Percentiles rank a stretch among this genome's conserved stretches.
Conservation (phyloP, 2,888 invertebrate genomes). For the Cephus spinipes region DNA sequence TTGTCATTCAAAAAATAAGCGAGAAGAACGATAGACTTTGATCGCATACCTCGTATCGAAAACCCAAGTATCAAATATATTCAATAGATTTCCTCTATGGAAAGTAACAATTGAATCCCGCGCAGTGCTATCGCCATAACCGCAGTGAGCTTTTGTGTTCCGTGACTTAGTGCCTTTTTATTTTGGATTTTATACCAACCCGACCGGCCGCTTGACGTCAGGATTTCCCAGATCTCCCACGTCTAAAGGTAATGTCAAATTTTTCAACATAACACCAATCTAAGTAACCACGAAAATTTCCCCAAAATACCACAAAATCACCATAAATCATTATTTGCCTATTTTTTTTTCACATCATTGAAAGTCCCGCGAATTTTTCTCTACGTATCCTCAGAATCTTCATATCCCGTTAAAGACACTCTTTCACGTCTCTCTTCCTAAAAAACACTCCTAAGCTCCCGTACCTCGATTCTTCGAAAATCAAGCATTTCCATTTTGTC, state of each 20-base stretch:
- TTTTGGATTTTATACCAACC: constrained; percentile 21
- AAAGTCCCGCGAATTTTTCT: not conserved
- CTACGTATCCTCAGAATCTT: not conserved
- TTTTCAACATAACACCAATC: not conserved
- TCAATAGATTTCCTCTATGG: not conserved
- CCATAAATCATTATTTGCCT: not conserved
- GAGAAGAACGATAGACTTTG: not conserved
- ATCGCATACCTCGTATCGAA: not conserved
- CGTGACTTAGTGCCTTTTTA: constrained; percentile 26
- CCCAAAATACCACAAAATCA: not conserved
- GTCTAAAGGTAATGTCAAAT: not conserved
- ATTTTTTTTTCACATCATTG: not conserved
- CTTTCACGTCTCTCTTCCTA: not conserved
- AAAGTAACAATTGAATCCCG: not conserved
- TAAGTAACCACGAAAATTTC: not conserved
- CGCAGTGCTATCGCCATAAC: constrained; percentile 9
- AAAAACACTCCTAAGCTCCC: not conserved
- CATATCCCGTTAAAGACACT: not conserved
- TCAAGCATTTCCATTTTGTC: not conserved
- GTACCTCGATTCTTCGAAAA: not conserved
- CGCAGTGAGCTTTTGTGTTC: constrained; percentile 24
- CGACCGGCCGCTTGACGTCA: not conserved
- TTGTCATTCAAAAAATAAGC: not conserved
- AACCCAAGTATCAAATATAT: not conserved
- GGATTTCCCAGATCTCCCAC: not conserved